Evolutionary conservation across 2,797 vertebrate genomes (phyloP), one percentile per base, ranked within the genome.

Genomic region (Capromys pilorides): DNA sequence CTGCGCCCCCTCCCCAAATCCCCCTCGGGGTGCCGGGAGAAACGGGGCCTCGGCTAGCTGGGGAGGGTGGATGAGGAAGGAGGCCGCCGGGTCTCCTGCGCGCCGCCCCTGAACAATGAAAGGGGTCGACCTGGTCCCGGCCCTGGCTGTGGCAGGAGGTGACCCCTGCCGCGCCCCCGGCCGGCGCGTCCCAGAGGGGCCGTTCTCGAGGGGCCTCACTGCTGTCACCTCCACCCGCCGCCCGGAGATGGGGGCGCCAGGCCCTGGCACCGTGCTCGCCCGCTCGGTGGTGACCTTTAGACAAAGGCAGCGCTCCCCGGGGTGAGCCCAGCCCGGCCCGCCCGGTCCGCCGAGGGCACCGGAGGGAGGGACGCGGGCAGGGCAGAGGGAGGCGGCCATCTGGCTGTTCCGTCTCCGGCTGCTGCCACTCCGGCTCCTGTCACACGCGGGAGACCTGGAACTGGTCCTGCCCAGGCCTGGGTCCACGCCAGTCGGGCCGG

Each of bases 211-310:
- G 54, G 75, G 59, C 88, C 94, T 49, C 26, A 62, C 84, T 54
- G 91, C 94, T 96, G 96, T 96, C 96, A 97, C 83, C 94, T 94
- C 90, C 71, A 86, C 93, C 90, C 59, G 18, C 87, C 88, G 88
- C 79, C 88, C 85, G 33, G 80, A 83, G 94, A 61, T 77, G 33
- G 85, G 95, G 91, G 95, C 96, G 95, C 96, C 96, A 89, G 66
- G 94, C 94, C 94, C 86, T 93, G 95, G 96, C 96, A 96, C 96
- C 31, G 95, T 80, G 95, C 94, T 97, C 94, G 95, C 73, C 73
- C 39, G 73, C 73, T 45, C 41, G 96, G 95, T 95, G 97, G 95
- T 97, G 97, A 97, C 97, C 97, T 97, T 97, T 97, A 97, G 97
- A 97, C 97, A 97, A 97, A 97, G 97, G 96, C 96, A 95, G 73